Percentiles rank a stretch among this genome's conserved stretches.
Conservation (phyloP, 1,140 invertebrate species). For the Brachionus koreanus region DNA sequence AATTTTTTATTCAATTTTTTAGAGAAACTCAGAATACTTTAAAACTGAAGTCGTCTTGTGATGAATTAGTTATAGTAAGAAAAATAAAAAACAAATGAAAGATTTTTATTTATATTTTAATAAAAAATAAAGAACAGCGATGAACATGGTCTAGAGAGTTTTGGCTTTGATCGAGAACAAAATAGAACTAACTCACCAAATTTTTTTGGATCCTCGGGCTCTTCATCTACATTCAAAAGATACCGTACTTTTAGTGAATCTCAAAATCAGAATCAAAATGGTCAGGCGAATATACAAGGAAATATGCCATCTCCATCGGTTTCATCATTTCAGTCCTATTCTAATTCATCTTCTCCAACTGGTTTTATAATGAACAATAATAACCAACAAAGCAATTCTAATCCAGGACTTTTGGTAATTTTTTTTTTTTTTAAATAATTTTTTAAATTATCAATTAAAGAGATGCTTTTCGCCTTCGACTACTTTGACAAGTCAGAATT, state of each 20-base stretch:
- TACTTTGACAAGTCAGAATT: conserved; percentile 35
- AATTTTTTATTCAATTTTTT: neutral
- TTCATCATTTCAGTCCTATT: conserved; percentile 12
- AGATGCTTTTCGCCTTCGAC: conserved; percentile 31
- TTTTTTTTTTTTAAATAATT: neutral
- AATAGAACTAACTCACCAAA: conserved; percentile 17
- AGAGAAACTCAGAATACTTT: conserved; percentile 34
- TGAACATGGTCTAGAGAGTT: neutral
- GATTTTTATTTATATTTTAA: no score
- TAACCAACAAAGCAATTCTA: neutral
- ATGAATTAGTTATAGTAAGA: conserved; percentile 30
- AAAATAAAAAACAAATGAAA: no score
- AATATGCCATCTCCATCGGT: conserved; percentile 37
- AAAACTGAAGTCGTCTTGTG: conserved; percentile 32
- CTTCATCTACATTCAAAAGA: conserved; percentile 35
- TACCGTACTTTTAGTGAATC: conserved; percentile 44
- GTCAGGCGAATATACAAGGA: neutral
- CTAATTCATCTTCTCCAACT: conserved; percentile 39
- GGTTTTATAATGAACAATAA: conserved; percentile 10
- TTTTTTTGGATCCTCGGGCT: neutral
- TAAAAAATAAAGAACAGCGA: conserved; percentile 34
- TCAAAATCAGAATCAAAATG: neutral
- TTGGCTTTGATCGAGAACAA: conserved; percentile 7
- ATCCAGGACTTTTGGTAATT: conserved; percentile 17
- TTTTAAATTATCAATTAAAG: neutral